These are phyloP conservation scores for Desmophyllum pertusum DNA, from an alignment of 92 coral and sea anemone species.

Conservation along the genomic window DNA sequence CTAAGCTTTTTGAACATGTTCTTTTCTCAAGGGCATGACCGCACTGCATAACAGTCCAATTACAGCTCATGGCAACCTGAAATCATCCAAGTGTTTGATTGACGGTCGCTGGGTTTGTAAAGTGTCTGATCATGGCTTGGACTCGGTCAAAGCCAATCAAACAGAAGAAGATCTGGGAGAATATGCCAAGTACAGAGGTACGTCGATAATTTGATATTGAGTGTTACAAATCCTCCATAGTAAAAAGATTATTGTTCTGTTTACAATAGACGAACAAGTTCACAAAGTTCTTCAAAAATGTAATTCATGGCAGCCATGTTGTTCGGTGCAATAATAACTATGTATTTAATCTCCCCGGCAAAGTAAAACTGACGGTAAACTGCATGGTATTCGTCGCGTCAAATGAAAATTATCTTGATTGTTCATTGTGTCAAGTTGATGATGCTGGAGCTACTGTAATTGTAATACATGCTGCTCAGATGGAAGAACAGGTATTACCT, in stretches of 20 bases:
- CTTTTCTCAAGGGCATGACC: slow-evolving; percentile 70
- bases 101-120: slow-evolving; percentile 90
- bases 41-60: slow-evolving; percentile 79
- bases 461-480: background rate
- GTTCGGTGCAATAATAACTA: too few relatives aligned
- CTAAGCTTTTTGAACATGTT: background rate
- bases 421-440: too few relatives aligned
- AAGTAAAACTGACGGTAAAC: too few relatives aligned
- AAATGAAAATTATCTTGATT: too few relatives aligned
- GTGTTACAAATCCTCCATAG: background rate
- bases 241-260: background rate
- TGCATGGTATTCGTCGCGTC: too few relatives aligned
- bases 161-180: slow-evolving; percentile 58
- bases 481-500: background rate
- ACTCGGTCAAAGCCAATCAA: slow-evolving; percentile 54
- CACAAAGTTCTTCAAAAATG: too few relatives aligned
- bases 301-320: too few relatives aligned
- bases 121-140: slow-evolving; percentile 74
- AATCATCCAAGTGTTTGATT: slow-evolving; percentile 83
- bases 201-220: background rate
- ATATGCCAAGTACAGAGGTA: slow-evolving; percentile 72
- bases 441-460: too few relatives aligned
- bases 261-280: too few relatives aligned
- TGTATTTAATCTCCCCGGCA: too few relatives aligned
- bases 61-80: slow-evolving; percentile 73